These are phyloP conservation scores for Oncorhynchus keta DNA, from an alignment of 2,113 vertebrate species.

Conservation along the genomic window DNA sequence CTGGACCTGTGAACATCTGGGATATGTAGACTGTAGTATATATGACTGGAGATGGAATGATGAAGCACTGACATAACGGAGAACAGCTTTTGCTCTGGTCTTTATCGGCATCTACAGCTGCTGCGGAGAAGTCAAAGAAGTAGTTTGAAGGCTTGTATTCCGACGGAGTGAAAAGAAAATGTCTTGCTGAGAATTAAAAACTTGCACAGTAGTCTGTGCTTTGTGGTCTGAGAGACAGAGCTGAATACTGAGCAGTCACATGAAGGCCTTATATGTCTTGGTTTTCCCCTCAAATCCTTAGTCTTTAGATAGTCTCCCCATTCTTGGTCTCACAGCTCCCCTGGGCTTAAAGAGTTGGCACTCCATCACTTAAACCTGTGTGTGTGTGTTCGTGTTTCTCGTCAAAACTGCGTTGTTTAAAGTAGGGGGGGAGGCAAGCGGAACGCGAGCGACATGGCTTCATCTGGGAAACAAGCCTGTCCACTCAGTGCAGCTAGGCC, in stretches of 20 bases:
- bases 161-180: no score
- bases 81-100: no score
- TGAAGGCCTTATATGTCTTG: constrained; percentile 7
- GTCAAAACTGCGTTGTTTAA: neutral
- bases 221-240: no score
- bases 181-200: no score
- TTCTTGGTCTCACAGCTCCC: constrained; percentile 5
- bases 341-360: neutral
- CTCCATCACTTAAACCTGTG: neutral
- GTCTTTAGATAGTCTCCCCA: neutral
- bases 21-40: no score
- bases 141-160: no score
- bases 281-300: neutral
- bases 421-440: neutral
- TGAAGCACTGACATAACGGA: neutral
- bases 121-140: no score
- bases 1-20: no score
- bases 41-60: neutral
- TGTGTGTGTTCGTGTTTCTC: neutral
- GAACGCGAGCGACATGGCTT: no score
- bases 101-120: no score
- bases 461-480: constrained; percentile 6
- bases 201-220: no score
- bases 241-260: neutral
- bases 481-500: neutral